phyloP scores from a whole-genome alignment of 2,888 invertebrate genomes.

The Choristoneura rosaceana region DNA sequence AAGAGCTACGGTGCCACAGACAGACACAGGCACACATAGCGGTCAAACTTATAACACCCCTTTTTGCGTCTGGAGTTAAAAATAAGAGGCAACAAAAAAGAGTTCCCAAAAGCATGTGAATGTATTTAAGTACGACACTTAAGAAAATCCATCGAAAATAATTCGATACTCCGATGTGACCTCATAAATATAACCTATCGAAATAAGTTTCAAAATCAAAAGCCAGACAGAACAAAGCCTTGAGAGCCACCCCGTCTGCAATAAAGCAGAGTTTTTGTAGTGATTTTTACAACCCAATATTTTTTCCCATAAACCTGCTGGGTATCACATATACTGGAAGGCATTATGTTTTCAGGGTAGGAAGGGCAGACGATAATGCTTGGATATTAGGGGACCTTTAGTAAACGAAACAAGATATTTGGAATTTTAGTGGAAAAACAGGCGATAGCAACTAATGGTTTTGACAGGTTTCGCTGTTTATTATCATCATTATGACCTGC shows the following conservation, averaged over 20 bases:
- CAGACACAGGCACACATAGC: no score
- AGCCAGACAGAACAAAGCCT: conserved; percentile 11
- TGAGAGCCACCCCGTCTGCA: conserved; percentile 28
- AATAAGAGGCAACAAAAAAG: no score
- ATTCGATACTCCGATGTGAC: no score
- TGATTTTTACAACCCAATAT: conserved; percentile 50
- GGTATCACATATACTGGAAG: conserved; percentile 24
- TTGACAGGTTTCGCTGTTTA: no score
- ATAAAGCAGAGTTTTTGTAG: conserved; percentile 39
- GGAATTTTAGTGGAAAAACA: not conserved
- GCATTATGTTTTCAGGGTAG: conserved; percentile 24
- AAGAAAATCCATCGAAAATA: no score
- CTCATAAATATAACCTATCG: not conserved
- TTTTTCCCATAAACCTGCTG: conserved; percentile 43
- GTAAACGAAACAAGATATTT: not conserved
- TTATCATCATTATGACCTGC: no score
- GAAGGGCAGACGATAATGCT: conserved; percentile 4
- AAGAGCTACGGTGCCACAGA: no score
- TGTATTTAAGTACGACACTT: no score
- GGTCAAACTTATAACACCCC: no score
- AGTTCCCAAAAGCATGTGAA: no score
- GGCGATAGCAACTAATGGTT: no score
- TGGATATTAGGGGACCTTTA: not conserved
- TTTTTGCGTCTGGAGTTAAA: no score
- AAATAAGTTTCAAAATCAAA: not conserved